These are phyloP conservation scores for Dicycla oo DNA, from an alignment of 2,888 invertebrate species.

Conservation along the genomic window DNA sequence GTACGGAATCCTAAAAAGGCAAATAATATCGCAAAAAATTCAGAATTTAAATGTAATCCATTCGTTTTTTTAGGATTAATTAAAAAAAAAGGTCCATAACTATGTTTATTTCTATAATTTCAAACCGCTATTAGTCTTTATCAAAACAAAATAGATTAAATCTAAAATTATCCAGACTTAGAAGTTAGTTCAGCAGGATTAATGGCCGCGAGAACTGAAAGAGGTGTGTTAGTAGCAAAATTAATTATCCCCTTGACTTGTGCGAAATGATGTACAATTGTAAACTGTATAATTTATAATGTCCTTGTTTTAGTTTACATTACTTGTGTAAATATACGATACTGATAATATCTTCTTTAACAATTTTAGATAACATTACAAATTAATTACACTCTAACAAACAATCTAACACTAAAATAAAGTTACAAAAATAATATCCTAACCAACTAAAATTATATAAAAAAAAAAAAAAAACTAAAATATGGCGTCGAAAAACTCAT, in stretches of 20 bases:
- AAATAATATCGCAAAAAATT: too few relatives aligned
- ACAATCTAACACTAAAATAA: too few relatives aligned
- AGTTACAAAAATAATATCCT: too few relatives aligned
- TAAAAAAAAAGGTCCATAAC: neutral
- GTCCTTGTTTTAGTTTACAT: conserved; percentile 17
- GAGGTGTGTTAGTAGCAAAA: conserved; percentile 58
- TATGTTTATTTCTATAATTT: neutral
- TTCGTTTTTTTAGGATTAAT: too few relatives aligned
- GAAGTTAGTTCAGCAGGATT: conserved; percentile 38
- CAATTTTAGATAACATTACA: too few relatives aligned
- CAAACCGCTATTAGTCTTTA: conserved; percentile 4
- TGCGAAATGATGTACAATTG: conserved; percentile 51
- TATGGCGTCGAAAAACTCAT: too few relatives aligned
- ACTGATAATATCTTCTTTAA: neutral
- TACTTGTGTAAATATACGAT: neutral
- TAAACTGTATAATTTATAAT: neutral
- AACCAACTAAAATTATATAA: too few relatives aligned
- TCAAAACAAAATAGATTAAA: conserved; percentile 37
- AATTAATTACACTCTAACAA: too few relatives aligned
- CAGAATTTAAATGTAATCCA: too few relatives aligned
- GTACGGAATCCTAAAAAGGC: too few relatives aligned
- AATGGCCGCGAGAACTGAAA: conserved; percentile 49
- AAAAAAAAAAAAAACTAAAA: too few relatives aligned
- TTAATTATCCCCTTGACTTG: conserved; percentile 43
- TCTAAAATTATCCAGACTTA: conserved; percentile 45